Evolutionary conservation across 2,888 invertebrate genomes (phyloP).

Genomic region (Stenodera caucasica): DNA sequence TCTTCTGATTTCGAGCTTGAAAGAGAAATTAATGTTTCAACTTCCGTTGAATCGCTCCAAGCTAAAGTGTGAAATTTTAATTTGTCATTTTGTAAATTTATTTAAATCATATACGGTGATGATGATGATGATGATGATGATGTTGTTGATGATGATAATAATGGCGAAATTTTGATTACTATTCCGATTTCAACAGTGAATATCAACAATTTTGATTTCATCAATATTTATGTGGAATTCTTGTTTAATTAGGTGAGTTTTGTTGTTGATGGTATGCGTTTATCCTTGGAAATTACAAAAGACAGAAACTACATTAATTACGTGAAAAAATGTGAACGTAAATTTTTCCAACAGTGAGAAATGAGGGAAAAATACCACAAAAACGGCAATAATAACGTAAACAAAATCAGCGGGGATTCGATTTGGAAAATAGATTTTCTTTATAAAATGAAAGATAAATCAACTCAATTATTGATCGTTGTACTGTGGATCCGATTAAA

Average conservation of each 20-base stretch:
- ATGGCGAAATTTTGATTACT: background rate
- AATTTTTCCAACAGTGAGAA: background rate
- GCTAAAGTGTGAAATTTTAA: background rate
- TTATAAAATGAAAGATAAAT: background rate
- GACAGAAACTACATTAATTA: background rate
- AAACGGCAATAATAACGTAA: background rate
- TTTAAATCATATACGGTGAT: background rate
- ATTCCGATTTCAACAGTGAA: slow-evolving; percentile 2
- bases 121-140: background rate
- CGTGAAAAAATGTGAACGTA: background rate
- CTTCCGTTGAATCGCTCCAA: background rate
- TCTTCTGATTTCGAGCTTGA: background rate
- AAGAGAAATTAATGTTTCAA: background rate
- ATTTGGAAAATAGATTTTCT: background rate
- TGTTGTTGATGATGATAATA: no score
- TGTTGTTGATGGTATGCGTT: no score
- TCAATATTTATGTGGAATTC: background rate
- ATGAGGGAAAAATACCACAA: background rate
- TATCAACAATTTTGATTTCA: background rate
- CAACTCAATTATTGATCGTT: no score
- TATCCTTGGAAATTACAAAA: no score
- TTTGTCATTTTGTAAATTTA: background rate
- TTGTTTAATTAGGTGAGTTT: background rate
- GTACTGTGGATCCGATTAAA: no score
- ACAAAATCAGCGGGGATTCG: slow-evolving; percentile 5